Evolutionary conservation across 2,113 vertebrate genomes (phyloP).

Genomic region (Rhea americana): DNA sequence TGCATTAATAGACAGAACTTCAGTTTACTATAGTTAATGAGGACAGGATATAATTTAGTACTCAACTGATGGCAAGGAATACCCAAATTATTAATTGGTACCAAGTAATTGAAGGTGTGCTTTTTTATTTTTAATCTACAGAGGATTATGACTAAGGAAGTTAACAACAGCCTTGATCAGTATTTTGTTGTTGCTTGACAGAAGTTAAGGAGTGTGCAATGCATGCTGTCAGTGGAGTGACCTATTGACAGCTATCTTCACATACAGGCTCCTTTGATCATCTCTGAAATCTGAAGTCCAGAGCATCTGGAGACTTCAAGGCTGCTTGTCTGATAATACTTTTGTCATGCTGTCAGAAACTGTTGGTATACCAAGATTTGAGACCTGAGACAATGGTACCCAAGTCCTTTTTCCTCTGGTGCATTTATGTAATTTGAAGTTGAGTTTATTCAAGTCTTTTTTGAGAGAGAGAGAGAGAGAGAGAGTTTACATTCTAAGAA

Average conservation of each 20-base stretch:
- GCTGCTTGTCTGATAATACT: not conserved
- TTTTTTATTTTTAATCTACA: not conserved
- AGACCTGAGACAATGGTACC: not conserved
- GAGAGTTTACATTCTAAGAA: not conserved
- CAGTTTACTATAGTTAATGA: not conserved
- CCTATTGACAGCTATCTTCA: not conserved
- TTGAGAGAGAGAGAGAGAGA: not conserved
- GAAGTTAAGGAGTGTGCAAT: not conserved
- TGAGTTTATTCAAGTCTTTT: not conserved
- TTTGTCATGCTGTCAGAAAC: not conserved
- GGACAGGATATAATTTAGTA: not conserved
- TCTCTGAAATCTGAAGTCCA: not conserved
- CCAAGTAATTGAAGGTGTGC: not conserved
- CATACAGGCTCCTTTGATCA: not conserved
- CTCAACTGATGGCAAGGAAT: not conserved
- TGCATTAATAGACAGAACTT: not conserved
- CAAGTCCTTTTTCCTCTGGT: not conserved
- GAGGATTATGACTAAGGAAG: not conserved
- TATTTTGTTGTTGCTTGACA: not conserved
- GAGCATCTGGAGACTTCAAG: not conserved
- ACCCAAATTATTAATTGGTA: not conserved
- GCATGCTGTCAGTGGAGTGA: not conserved
- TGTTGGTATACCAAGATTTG: not conserved
- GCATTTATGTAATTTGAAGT: not conserved
- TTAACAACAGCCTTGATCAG: not conserved